These are phyloP conservation scores for Cydia amplana DNA, from an alignment of 1,140 invertebrate species.

Conservation along the genomic window DNA sequence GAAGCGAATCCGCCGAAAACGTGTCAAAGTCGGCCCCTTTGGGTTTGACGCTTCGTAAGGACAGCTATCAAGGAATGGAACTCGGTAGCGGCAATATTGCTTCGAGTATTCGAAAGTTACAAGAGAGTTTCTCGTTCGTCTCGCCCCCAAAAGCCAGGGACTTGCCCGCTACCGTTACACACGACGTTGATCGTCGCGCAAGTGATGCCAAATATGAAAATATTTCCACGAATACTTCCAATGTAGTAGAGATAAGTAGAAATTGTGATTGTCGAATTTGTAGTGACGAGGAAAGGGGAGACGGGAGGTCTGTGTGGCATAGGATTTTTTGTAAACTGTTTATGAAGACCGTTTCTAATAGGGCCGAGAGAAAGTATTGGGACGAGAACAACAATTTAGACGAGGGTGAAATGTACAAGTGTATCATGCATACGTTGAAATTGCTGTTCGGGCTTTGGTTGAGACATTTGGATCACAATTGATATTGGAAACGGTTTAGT, in stretches of 20 bases:
- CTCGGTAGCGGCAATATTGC: conserved; percentile 35
- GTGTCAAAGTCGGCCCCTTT: conserved; percentile 33
- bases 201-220: conserved; percentile 47
- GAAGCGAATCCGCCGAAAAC: conserved; percentile 42
- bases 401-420: conserved; percentile 66
- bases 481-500: conserved; percentile 32
- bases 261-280: conserved; percentile 71
- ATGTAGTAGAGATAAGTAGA: conserved; percentile 59
- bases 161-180: conserved; percentile 45
- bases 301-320: conserved; percentile 50
- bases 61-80: conserved; percentile 42
- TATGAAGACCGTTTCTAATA: conserved; percentile 57
- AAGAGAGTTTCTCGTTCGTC: conserved; percentile 42
- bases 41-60: conserved; percentile 34
- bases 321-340: conserved; percentile 58
- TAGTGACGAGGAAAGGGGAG: conserved; percentile 50
- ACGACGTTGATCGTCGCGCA: conserved; percentile 36
- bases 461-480: conserved; percentile 70
- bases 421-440: conserved; percentile 63
- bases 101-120: conserved; percentile 45
- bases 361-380: conserved; percentile 57
- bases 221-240: conserved; percentile 48
- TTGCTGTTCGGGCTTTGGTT: conserved; percentile 71
- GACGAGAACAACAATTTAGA: conserved; percentile 66
- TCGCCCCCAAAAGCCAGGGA: conserved; percentile 37